phyloP scores from a whole-genome alignment of 2,888 invertebrate species.

The Agrilus mali region DNA sequence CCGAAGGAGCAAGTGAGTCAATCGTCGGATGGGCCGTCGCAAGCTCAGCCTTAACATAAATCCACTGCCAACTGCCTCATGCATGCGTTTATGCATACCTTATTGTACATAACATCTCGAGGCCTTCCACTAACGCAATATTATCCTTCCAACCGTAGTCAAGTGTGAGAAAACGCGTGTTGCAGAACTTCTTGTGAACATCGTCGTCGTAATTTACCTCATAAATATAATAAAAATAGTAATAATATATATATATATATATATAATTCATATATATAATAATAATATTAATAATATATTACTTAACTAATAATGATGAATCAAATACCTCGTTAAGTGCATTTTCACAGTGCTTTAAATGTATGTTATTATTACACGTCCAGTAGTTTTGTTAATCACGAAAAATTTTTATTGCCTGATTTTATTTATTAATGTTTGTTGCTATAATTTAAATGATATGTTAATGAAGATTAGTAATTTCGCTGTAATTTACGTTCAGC shows the following conservation, averaged over 20 bases:
- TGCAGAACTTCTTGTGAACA: constrained; percentile 11
- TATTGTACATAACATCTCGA: constrained; percentile 33
- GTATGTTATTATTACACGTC: constrained; percentile 11
- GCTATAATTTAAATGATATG: constrained; percentile 7
- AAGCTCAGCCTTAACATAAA: constrained; percentile 22
- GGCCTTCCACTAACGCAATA: constrained; percentile 32
- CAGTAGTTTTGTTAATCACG: constrained; percentile 12
- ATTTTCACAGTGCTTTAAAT: constrained; percentile 20
- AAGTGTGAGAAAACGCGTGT: constrained; percentile 14
- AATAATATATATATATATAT: constrained; percentile 5
- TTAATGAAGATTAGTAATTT: constrained; percentile 10
- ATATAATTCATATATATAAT: constrained; percentile 5
- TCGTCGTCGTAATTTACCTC: constrained; percentile 11
- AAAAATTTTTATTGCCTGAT: constrained; percentile 10
- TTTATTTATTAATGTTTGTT: constrained; percentile 14
- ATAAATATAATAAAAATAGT: constrained; percentile 6
- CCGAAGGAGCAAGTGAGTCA: constrained; percentile 30
- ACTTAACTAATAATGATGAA: constrained; percentile 10
- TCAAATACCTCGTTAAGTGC: constrained; percentile 25
- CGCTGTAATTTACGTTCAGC: constrained; percentile 9
- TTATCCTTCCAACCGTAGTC: constrained; percentile 21
- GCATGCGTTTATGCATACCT: constrained; percentile 32
- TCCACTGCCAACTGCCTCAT: constrained; percentile 28
- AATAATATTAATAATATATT: constrained; percentile 2
- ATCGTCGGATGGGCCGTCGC: constrained; percentile 26